These are phyloP conservation scores for Pantala flavescens DNA, from an alignment of 1,140 invertebrate species.

Conservation along the genomic window DNA sequence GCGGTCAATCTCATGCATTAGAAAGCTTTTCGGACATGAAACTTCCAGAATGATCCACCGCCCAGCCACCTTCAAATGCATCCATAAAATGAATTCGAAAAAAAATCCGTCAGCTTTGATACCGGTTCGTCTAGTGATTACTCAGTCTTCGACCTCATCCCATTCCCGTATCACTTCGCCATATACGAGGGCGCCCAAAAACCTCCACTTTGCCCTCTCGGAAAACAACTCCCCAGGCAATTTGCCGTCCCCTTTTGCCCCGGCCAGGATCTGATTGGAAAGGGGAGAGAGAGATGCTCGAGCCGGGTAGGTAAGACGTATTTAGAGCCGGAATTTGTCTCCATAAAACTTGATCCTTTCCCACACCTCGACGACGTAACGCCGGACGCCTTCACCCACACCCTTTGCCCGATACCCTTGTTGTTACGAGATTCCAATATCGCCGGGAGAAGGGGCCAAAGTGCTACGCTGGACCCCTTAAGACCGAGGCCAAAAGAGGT, in stretches of 20 bases:
- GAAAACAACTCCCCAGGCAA: not conserved
- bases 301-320: not conserved
- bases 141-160: not conserved
- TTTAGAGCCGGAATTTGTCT: constrained; percentile 5
- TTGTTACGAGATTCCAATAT: not conserved
- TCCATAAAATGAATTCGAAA: too few species aligned
- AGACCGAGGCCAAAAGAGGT: not conserved
- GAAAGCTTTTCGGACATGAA: too few species aligned
- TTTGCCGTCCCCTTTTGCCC: not conserved
- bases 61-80: too few species aligned
- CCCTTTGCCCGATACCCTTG: not conserved
- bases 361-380: not conserved
- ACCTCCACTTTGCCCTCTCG: not conserved
- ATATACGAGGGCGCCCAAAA: not conserved
- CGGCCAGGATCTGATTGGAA: not conserved
- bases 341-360: not conserved
- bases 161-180: not conserved
- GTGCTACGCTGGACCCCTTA: not conserved
- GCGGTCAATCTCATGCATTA: too few species aligned
- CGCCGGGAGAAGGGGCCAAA: not conserved
- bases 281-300: not conserved
- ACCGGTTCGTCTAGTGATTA: not conserved
- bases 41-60: too few species aligned
- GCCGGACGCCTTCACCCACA: not conserved
- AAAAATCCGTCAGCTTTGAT: not conserved